Conservation (phyloP, 92 coral and sea anemone genomes). For the Nematostella vectensis region DNA sequence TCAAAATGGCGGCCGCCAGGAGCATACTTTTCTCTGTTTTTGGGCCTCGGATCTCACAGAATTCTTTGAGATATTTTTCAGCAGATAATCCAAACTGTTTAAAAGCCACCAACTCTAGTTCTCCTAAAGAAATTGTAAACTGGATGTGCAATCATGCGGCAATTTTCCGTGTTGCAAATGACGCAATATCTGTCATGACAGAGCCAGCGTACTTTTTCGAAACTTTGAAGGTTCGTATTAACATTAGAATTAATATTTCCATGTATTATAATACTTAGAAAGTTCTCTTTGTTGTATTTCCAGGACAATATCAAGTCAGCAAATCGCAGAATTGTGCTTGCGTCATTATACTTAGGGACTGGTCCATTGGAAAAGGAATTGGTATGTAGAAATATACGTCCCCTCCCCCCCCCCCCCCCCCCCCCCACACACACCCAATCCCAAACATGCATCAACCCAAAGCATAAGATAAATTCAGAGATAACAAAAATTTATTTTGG, state of each 20-base stretch:
- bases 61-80: constrained; percentile 24
- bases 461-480: too few relatives aligned
- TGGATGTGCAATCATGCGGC: constrained; percentile 85
- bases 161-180: constrained; percentile 56
- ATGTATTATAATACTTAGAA: too few relatives aligned
- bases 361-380: constrained; percentile 77
- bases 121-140: constrained; percentile 36
- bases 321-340: constrained; percentile 63
- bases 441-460: too few relatives aligned
- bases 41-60: constrained; percentile 35
- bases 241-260: neutral
- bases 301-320: constrained; percentile 72
- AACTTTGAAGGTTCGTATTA: constrained; percentile 58
- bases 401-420: too few relatives aligned
- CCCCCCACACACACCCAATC: too few relatives aligned
- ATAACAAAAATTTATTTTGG: too few relatives aligned
- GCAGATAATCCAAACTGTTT: constrained; percentile 12
- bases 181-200: constrained; percentile 62
- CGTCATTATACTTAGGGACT: constrained; percentile 88
- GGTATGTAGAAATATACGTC: constrained; percentile 42
- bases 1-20: constrained; percentile 25
- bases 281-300: neutral
- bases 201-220: constrained; percentile 71
- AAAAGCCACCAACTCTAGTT: constrained; percentile 3
- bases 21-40: constrained; percentile 26